Conservation (phyloP, 2,797 vertebrate genomes). For the Allenopithecus nigroviridis region DNA sequence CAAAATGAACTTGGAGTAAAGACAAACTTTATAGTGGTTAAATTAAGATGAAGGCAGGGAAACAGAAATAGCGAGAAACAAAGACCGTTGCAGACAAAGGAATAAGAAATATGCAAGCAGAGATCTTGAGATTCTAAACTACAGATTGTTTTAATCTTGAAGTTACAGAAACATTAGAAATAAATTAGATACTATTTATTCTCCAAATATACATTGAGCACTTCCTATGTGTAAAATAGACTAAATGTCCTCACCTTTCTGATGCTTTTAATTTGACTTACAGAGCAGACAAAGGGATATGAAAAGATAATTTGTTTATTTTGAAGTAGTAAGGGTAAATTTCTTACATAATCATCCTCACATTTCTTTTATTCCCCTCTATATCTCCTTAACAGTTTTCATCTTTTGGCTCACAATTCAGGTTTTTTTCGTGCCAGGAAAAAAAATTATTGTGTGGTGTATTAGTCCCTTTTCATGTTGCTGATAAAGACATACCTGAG, state of each 20-base stretch:
- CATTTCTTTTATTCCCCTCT: neutral
- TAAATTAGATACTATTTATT: neutral
- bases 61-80: neutral
- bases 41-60: neutral
- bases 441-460: neutral
- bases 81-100: neutral
- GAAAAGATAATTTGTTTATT: neutral
- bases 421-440: neutral
- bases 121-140: neutral
- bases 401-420: neutral
- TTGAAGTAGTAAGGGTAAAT: conserved; percentile 3
- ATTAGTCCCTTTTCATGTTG: too few species aligned
- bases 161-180: neutral
- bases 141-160: neutral
- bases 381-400: neutral
- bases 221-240: neutral
- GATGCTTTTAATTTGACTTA: conserved; percentile 7
- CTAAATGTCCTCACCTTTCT: neutral
- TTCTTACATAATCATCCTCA: neutral
- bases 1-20: neutral
- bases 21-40: neutral
- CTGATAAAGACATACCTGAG: too few species aligned
- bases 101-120: neutral
- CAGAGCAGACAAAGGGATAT: neutral
- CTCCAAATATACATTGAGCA: neutral